phyloP scores from a whole-genome alignment of 2,888 invertebrate species.

The Oscheius sp. region DNA sequence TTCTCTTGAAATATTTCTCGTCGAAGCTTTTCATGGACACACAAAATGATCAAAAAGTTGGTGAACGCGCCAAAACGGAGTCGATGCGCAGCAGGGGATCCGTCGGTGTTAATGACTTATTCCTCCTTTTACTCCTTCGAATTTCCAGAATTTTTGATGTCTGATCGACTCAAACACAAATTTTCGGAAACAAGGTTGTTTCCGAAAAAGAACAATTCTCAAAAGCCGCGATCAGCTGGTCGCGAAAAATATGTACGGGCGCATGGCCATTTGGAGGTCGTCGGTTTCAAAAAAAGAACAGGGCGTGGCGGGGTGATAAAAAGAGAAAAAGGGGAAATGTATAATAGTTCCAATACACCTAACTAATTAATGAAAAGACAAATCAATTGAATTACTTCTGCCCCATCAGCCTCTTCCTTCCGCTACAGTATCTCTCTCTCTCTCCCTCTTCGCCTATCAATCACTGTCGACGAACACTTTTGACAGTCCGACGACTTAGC shows the following conservation, averaged over 20 bases:
- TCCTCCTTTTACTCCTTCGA: too few species aligned
- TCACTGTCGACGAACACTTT: conserved; percentile 7
- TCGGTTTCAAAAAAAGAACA: conserved; percentile 38
- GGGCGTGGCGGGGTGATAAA: conserved; percentile 30
- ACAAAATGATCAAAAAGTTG: neutral
- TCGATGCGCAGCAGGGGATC: neutral
- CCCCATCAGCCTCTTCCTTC: too few species aligned
- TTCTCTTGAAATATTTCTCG: neutral
- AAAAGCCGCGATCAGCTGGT: conserved; percentile 5
- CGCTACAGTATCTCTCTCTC: conserved; percentile 10
- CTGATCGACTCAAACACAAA: neutral
- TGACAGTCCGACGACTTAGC: too few species aligned
- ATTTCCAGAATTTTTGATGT: too few species aligned
- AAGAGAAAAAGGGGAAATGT: too few species aligned
- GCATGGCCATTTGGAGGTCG: conserved; percentile 7
- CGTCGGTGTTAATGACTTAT: conserved; percentile 1
- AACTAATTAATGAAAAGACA: too few species aligned
- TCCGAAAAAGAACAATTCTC: neutral
- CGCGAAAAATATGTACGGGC: conserved; percentile 17
- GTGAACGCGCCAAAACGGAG: neutral
- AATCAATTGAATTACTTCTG: too few species aligned
- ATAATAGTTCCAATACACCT: too few species aligned
- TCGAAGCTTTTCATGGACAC: neutral
- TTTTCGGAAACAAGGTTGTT: neutral
- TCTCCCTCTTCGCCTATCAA: conserved; percentile 25